Percentiles rank a stretch among this genome's conserved stretches.
Evolutionary conservation across 2,113 vertebrate species (phyloP).

Genomic region (Excalfactoria chinensis): DNA sequence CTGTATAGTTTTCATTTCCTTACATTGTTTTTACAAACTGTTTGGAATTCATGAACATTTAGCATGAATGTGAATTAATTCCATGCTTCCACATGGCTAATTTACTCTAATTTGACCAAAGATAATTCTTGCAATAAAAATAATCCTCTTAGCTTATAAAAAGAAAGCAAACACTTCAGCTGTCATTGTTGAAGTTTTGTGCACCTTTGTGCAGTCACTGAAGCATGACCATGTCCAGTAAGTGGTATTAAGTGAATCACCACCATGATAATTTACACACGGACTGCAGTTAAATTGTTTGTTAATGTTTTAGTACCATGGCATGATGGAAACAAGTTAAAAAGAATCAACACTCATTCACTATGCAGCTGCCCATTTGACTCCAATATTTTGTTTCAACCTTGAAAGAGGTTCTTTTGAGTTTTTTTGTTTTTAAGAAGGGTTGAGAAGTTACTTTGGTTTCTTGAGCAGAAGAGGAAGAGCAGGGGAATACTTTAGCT

Average conservation of each 20-base stretch:
- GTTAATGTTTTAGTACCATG: neutral
- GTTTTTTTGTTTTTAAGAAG: neutral
- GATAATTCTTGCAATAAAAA: neutral
- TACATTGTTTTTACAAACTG: neutral
- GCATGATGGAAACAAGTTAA: neutral
- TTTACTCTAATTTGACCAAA: neutral
- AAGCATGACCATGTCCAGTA: neutral
- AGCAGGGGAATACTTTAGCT: neutral
- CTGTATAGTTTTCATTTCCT: neutral
- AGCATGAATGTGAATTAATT: neutral
- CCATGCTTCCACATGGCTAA: neutral
- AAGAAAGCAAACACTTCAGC: neutral
- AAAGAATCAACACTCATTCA: neutral
- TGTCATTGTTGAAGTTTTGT: neutral
- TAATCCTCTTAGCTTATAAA: neutral
- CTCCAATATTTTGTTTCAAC: neutral
- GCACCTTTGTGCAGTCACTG: neutral
- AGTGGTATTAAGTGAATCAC: neutral
- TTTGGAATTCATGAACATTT: neutral
- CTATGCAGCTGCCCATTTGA: neutral
- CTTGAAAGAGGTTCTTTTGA: neutral
- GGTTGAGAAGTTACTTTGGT: neutral
- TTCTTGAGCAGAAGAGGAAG: neutral
- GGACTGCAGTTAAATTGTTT: neutral
- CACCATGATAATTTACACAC: neutral